phyloP scores from a whole-genome alignment of 2,888 invertebrate genomes.

The Prenolepis imparis region DNA sequence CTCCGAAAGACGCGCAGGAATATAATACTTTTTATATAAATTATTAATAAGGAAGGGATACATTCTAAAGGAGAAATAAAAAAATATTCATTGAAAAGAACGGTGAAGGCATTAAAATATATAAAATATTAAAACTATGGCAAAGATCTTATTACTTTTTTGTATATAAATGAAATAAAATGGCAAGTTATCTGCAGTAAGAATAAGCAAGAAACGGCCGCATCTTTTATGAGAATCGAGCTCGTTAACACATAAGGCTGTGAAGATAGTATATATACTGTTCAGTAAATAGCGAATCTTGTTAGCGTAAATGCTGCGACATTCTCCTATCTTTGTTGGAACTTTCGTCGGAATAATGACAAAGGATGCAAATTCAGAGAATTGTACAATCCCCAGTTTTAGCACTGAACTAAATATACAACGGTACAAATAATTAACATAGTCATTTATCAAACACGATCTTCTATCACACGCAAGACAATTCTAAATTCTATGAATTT shows the following conservation, averaged over 20 bases:
- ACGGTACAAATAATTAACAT: slow-evolving; percentile 52
- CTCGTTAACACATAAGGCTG: slow-evolving; percentile 32
- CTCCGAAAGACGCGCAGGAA: background rate
- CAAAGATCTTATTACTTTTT: background rate
- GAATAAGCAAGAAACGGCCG: slow-evolving; percentile 16
- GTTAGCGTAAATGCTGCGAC: slow-evolving; percentile 45
- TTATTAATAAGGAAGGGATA: background rate
- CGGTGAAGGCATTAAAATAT: background rate
- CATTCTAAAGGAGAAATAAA: background rate
- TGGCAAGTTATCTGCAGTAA: background rate
- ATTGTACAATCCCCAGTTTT: background rate
- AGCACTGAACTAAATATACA: slow-evolving; percentile 8
- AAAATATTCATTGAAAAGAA: background rate
- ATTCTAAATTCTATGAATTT: slow-evolving; percentile 16
- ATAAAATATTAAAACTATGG: background rate
- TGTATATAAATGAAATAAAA: slow-evolving; percentile 10
- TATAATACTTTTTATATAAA: background rate
- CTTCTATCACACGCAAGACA: background rate
- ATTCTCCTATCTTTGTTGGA: slow-evolving; percentile 52
- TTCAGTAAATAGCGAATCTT: slow-evolving; percentile 45
- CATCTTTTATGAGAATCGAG: slow-evolving; percentile 41
- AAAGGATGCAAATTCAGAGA: slow-evolving; percentile 35
- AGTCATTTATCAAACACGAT: slow-evolving; percentile 47
- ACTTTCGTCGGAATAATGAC: slow-evolving; percentile 51
- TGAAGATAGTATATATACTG: background rate